phyloP scores from a whole-genome alignment of 2,888 invertebrate species.

The Yponomeuta malinellus region DNA sequence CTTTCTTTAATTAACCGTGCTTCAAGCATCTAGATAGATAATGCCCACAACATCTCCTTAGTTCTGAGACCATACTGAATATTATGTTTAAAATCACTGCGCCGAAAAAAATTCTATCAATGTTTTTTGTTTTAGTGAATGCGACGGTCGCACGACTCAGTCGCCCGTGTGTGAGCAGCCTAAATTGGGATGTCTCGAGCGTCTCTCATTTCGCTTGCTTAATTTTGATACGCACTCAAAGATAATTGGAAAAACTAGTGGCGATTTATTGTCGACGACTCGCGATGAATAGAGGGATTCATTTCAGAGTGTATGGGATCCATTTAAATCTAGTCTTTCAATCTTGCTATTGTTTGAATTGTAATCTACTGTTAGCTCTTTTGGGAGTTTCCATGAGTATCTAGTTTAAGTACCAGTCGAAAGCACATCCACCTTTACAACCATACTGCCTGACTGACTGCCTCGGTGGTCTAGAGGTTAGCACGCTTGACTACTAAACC shows the following conservation, averaged over 20 bases:
- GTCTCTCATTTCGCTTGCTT: slow-evolving; percentile 4
- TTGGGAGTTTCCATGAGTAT: neutral
- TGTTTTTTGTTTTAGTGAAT: too few species aligned
- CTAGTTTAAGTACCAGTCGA: too few species aligned
- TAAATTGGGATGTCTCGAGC: neutral
- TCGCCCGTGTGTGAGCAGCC: neutral
- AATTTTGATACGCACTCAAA: slow-evolving; percentile 9
- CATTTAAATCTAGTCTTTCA: neutral
- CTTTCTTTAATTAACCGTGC: too few species aligned
- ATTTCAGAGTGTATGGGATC: neutral
- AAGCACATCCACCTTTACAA: too few species aligned
- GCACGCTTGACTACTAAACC: too few species aligned
- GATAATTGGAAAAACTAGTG: slow-evolving; percentile 8
- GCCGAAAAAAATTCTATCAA: too few species aligned
- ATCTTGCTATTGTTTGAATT: neutral
- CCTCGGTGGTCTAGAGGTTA: too few species aligned
- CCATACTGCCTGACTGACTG: too few species aligned
- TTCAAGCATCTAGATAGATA: too few species aligned
- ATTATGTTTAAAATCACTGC: too few species aligned
- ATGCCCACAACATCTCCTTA: too few species aligned
- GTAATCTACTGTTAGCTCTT: neutral
- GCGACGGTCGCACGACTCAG: neutral
- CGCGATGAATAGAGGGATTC: neutral
- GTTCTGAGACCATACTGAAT: too few species aligned
- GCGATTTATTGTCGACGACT: neutral